Evolutionary conservation across 35 echinoderm and acorn worm genomes (phyloP), one percentile per base, ranked within the genome.

Genomic region (Apostichopus californicus): DNA sequence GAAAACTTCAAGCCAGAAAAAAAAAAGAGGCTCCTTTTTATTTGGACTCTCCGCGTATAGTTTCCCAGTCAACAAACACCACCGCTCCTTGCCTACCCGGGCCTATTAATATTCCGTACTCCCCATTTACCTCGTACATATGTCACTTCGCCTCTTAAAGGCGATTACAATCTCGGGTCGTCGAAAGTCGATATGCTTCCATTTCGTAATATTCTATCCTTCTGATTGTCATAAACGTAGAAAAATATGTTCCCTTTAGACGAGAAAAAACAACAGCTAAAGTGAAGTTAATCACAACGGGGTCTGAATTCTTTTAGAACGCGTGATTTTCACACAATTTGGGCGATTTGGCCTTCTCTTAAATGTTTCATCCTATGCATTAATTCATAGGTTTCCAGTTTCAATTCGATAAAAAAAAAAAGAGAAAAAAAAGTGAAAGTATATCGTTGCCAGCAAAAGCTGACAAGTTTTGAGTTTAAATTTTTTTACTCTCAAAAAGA

Each of bases 241-340:
- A 85, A 58, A 81, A 58, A 83, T 83, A 55, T 85, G 55, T 85
- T 85, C 81, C 81, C 54, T 58, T 85, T 52, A 56, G 55, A 58
- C 55, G 17, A 85, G 80, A 85, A 23, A 85, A 59, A 85, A 85
- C 55, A 85, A 85, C 81, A 85, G 15, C 7, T 59, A 85, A 58
- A 85, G 81, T 85, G 54, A 85, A 58, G 25, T 12, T 85, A 85
- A 85, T 58, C 81, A 85, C 81, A 85, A 8, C 55, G 81, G 81
- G 81, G 55, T 85, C 81, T 85, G 54, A 59, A 59, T 85, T 85
- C 81, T 58, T 85, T 85, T 22, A 54, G 20, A 46, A 85, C 55
- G 81, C 81, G 81, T 85, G 81, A 85, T 85, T 85, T 85, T 85
- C 81, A 85, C 81, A 85, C 81, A 85, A 85, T 85, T 81, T 58